Evolutionary conservation across 1,140 invertebrate genomes (phyloP).

Genomic region (Bombus impatiens): DNA sequence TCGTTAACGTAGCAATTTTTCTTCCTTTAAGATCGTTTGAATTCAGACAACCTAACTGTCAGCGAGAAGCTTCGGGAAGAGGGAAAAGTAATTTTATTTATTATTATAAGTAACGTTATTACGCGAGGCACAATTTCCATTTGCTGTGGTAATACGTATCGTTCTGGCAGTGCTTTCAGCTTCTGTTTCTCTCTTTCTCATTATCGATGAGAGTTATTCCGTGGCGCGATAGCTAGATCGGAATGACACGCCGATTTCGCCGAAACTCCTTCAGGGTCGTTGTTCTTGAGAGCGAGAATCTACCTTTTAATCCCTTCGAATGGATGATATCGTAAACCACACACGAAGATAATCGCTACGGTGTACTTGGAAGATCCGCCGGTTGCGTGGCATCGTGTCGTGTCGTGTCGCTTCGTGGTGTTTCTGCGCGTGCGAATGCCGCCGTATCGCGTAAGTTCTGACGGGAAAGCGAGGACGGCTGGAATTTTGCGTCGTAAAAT

Average conservation of each 20-base stretch:
- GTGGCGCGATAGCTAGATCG: too few relatives aligned
- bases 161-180: not conserved
- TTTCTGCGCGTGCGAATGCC: constrained; percentile 36
- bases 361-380: not conserved
- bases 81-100: not conserved
- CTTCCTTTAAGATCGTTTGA: not conserved
- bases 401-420: not conserved
- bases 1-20: not conserved
- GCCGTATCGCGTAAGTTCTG: not conserved
- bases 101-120: not conserved
- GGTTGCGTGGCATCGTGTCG: not conserved
- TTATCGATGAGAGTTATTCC: not conserved
- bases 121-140: not conserved
- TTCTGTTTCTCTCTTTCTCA: not conserved
- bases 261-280: constrained; percentile 8
- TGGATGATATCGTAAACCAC: constrained; percentile 26
- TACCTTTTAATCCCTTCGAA: constrained; percentile 30
- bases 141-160: constrained; percentile 13
- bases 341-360: constrained; percentile 17
- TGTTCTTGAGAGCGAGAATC: not conserved
- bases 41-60: not conserved
- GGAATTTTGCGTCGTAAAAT: constrained; percentile 45
- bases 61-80: not conserved
- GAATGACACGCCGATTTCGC: constrained; percentile 18
- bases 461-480: not conserved